Conservation (phyloP, 53 echinoderm and acorn worm genomes). For the Actinopyga echinites region DNA sequence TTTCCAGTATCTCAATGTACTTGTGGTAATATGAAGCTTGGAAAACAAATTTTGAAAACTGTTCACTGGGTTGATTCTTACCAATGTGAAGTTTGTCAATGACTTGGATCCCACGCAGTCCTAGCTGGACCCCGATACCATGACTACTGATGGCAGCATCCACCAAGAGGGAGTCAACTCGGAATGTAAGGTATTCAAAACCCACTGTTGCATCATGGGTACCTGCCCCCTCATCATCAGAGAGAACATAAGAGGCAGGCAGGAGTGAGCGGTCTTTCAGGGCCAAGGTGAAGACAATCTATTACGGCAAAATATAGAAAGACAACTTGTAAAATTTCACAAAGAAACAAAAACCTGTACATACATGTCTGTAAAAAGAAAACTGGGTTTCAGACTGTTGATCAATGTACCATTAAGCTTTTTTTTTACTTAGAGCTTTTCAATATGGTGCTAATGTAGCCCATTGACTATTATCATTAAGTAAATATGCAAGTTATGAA, state of each 20-base stretch:
- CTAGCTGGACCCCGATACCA: conserved; percentile 82
- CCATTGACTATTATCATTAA: no score
- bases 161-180: conserved; percentile 87
- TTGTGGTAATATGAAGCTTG: no score
- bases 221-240: conserved; percentile 9
- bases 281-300: conserved; percentile 71
- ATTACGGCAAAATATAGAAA: background rate
- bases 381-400: no score
- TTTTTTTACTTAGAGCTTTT: no score
- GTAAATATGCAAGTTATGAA: no score
- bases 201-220: conserved; percentile 47
- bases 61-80: conserved; percentile 15
- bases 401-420: no score
- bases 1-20: no score
- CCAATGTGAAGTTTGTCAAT: conserved; percentile 95
- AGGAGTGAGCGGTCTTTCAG: conserved; percentile 52
- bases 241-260: conserved; percentile 3
- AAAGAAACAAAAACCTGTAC: background rate
- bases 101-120: conserved; percentile 80
- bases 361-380: no score
- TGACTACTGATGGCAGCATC: conserved; percentile 86
- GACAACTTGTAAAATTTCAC: background rate
- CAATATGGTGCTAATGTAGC: no score
- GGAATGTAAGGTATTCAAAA: conserved; percentile 83
- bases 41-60: no score